A percentile compares a stretch with the other conserved stretches of the same genome.
These are phyloP conservation scores for Graphium colonna DNA, from an alignment of 2,888 invertebrate species.

Conservation along the genomic window DNA sequence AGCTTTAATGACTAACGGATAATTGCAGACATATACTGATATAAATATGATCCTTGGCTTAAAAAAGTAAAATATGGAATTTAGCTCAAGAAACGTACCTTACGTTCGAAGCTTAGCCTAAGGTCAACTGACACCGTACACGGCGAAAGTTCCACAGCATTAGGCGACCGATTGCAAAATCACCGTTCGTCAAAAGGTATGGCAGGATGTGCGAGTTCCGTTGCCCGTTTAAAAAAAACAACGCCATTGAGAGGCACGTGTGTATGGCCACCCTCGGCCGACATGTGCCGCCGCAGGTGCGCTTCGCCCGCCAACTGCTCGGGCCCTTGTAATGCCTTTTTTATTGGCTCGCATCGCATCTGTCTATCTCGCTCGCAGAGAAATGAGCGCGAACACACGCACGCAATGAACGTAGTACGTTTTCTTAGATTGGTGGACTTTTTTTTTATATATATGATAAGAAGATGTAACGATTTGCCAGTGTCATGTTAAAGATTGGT, in stretches of 20 bases:
- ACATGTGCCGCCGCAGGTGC: slow-evolving; percentile 46
- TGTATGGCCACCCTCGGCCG: slow-evolving; percentile 21
- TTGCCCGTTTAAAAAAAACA: slow-evolving; percentile 15
- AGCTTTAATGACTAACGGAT: too few species aligned
- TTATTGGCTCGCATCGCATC: slow-evolving; percentile 18
- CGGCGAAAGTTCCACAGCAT: slow-evolving; percentile 1
- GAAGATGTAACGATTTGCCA: too few species aligned
- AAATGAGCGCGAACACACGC: slow-evolving; percentile 3
- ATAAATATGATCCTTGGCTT: too few species aligned
- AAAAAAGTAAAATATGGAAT: too few species aligned
- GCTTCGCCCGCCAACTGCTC: slow-evolving; percentile 39
- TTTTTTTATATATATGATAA: too few species aligned
- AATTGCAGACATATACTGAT: too few species aligned
- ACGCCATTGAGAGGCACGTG: slow-evolving; percentile 20
- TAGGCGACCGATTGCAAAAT: not conserved
- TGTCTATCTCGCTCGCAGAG: slow-evolving; percentile 13
- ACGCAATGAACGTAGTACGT: not conserved
- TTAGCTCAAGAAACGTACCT: too few species aligned
- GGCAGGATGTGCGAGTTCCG: slow-evolving; percentile 22
- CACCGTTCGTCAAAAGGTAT: slow-evolving; percentile 8
- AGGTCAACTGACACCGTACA: too few species aligned
- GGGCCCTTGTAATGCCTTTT: slow-evolving; percentile 20
- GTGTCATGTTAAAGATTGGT: too few species aligned
- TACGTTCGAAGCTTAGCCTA: too few species aligned
- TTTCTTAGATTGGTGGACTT: not conserved